phyloP scores from a whole-genome alignment of 2,797 vertebrate species.

The Gastrophryne carolinensis region DNA sequence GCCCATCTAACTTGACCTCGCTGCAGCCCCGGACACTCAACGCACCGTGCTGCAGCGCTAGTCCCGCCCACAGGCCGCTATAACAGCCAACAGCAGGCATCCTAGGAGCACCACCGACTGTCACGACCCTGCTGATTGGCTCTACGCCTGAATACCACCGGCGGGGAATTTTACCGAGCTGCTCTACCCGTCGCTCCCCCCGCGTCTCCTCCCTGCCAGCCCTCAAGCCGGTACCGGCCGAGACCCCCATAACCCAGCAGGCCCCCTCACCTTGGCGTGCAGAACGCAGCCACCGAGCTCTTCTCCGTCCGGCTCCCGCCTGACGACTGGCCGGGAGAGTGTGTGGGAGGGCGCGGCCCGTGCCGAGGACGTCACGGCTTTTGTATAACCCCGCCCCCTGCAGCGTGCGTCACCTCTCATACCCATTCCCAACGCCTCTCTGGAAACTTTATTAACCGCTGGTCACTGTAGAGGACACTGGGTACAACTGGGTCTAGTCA shows the following conservation, averaged over 20 bases:
- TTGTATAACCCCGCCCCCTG: slow-evolving; percentile 21
- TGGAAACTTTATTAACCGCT: slow-evolving; percentile 25
- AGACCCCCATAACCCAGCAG: no score
- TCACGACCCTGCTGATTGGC: slow-evolving; percentile 9
- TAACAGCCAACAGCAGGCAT: not conserved
- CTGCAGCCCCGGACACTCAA: slow-evolving; percentile 9
- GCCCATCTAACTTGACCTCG: slow-evolving; percentile 39
- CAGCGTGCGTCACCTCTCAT: not conserved
- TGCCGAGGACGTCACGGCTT: not conserved
- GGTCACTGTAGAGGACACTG: not conserved
- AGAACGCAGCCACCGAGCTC: not conserved
- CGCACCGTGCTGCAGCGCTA: not conserved
- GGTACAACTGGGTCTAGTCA: no score
- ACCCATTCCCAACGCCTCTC: not conserved
- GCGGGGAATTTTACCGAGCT: not conserved
- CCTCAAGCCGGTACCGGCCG: rapidly evolving
- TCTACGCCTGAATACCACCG: not conserved
- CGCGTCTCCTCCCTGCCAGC: not conserved
- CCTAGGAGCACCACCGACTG: not conserved
- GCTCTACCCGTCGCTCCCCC: not conserved
- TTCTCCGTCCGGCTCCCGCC: slow-evolving; percentile 49
- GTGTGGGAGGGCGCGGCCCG: slow-evolving; percentile 40
- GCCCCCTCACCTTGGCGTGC: slow-evolving; percentile 23
- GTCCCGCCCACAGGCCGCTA: not conserved
- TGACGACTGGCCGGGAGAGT: slow-evolving; percentile 29